phyloP scores from a whole-genome alignment of 1,140 invertebrate genomes.

The Agrypnia vestita region DNA sequence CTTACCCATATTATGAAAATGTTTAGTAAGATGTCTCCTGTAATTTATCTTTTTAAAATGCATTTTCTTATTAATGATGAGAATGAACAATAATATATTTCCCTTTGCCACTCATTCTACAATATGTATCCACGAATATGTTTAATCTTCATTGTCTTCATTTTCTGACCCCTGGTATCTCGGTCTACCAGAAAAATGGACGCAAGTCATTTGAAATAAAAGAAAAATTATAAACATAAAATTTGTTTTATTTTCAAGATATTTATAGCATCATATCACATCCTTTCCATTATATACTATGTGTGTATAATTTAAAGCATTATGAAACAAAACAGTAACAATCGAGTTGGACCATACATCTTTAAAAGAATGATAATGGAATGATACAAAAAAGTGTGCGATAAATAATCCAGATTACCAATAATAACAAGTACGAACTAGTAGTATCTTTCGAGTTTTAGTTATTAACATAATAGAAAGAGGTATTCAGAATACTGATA shows the following conservation, averaged over 20 bases:
- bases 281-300: neutral
- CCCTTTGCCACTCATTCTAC: neutral
- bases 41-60: too few relatives aligned
- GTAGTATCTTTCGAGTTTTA: too few relatives aligned
- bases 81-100: constrained; percentile 29
- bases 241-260: constrained; percentile 27
- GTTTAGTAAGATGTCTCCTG: too few relatives aligned
- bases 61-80: neutral
- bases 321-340: too few relatives aligned
- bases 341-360: too few relatives aligned
- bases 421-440: too few relatives aligned
- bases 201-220: constrained; percentile 46
- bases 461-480: too few relatives aligned
- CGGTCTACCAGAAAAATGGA: constrained; percentile 38
- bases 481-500: too few relatives aligned
- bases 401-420: neutral
- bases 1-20: too few relatives aligned
- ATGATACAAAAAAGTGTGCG: neutral
- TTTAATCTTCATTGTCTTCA: constrained; percentile 16
- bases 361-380: too few relatives aligned
- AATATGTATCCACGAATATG: neutral
- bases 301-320: neutral
- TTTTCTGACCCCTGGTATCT: constrained; percentile 42
- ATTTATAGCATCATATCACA: neutral
- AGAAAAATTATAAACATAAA: constrained; percentile 28